Evolutionary conservation across 2,113 vertebrate genomes (phyloP).

Genomic region (Peromyscus polionotus): DNA sequence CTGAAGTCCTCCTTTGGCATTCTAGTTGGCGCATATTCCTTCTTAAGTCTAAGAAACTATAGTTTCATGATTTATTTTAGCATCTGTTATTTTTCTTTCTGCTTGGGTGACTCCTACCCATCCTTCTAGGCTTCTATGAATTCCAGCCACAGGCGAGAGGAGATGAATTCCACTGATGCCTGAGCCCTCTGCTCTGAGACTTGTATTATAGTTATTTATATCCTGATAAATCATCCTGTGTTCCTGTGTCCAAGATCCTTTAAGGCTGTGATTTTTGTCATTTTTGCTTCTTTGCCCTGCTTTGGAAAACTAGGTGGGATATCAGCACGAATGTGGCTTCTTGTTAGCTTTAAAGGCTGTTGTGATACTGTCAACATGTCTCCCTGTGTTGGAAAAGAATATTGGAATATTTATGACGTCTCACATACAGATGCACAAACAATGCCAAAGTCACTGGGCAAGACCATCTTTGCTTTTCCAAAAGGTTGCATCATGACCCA

Average conservation of each 20-base stretch:
- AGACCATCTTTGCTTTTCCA: neutral
- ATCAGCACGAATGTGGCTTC: neutral
- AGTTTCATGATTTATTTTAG: slow-evolving; percentile 41
- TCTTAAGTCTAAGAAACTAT: slow-evolving; percentile 45
- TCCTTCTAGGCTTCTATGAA: slow-evolving; percentile 48
- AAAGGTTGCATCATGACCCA: neutral
- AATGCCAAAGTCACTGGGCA: neutral
- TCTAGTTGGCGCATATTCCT: neutral
- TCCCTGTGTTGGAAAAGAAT: neutral
- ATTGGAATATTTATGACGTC: neutral
- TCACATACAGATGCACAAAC: neutral
- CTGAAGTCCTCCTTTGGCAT: slow-evolving; percentile 2
- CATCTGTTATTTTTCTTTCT: slow-evolving; percentile 42
- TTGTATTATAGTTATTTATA: neutral
- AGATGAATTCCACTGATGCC: neutral
- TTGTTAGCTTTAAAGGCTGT: neutral
- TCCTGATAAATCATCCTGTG: neutral
- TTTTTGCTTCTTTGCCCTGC: neutral
- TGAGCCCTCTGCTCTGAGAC: neutral
- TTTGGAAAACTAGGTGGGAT: neutral
- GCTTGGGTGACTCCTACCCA: neutral
- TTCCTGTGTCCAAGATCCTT: neutral
- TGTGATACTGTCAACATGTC: neutral
- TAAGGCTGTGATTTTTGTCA: neutral
- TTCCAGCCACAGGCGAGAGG: neutral